Conservation (phyloP, 2,113 vertebrate species). For the Leucopternis melanops region DNA sequence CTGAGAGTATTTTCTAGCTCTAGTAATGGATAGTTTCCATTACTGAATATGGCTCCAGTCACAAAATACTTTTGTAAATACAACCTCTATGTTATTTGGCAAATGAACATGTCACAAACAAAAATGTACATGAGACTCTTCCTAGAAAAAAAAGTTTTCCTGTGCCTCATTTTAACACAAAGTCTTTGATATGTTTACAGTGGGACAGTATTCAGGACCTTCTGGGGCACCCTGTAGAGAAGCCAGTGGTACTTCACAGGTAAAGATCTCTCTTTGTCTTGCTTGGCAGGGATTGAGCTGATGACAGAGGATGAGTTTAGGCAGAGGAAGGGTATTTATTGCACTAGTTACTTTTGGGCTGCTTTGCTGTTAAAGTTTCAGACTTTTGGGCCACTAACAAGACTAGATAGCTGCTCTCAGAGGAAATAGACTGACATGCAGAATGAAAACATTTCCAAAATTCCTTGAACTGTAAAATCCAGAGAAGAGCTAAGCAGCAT, state of each 20-base stretch:
- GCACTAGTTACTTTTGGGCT: neutral
- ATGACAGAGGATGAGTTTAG: neutral
- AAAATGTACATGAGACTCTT: neutral
- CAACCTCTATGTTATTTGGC: neutral
- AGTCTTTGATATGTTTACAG: slow-evolving; percentile 63
- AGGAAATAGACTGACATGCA: too few relatives aligned
- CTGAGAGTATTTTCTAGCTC: neutral
- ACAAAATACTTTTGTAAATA: neutral
- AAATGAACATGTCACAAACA: neutral
- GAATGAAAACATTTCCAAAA: neutral
- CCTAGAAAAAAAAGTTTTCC: neutral
- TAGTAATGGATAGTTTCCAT: neutral
- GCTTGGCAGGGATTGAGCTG: neutral
- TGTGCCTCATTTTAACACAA: neutral
- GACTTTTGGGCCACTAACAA: neutral
- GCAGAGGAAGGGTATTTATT: neutral
- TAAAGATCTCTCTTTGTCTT: slow-evolving; percentile 45
- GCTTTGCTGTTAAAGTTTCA: neutral
- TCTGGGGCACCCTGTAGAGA: slow-evolving; percentile 94
- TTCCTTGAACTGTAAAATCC: neutral
- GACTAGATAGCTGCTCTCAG: neutral
- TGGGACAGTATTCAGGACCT: slow-evolving; percentile 97
- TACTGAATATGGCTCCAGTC: neutral
- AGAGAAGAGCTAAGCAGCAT: neutral
- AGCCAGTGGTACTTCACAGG: slow-evolving; percentile 97